Base-by-base conservation (phyloP, 2,797 vertebrate genomes). In the Columba guinea region DNA sequence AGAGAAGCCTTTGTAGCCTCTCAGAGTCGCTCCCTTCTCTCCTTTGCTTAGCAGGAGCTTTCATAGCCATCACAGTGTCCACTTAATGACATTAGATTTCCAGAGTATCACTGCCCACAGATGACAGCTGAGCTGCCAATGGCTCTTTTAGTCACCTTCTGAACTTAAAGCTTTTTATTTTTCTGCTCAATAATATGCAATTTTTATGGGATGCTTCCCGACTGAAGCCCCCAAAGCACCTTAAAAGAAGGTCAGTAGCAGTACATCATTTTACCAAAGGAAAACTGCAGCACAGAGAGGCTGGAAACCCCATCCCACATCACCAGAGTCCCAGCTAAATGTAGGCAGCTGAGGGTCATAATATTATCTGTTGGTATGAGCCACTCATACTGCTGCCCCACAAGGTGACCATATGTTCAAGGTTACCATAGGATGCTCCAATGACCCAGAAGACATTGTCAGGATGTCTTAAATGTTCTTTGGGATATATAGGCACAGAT, bases 21-120 rank as follows among this genome's bases (percentile, higher is more conserved):
- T 73, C 1, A 0, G n/a, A 63, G 44, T 86, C 59, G n/a, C 7
- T 87, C 37, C 7, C 16, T 73, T 76, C 59, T 48, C 2, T 0
- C 23, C 46, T 87, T 84, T 87, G 48, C 24, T 67, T 5, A 13
- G n/a, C 27, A 71, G 77, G 37, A 93, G 4, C 14, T 86, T 84
- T 51, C 73, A 88, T 55, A 93, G 73, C 34, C 76, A 44, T 11
- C 69, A 27, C 39, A 69, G 34, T 15, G 22, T 35, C 73, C 63
- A 8, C 24, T 76, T 87, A 70, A 87, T 52, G 53, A 35, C 39
- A 28, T 56, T 8, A 73, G 7, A 16, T 63, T 91, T 91, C 56
- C 79, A 63, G 30, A 78, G 16, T 27, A 68, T 58, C 63, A 10
- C 48, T 81, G 26, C 39, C 73, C 7, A 3, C 58, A 91, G 63